Base-by-base conservation (phyloP, 2,888 invertebrate species). In the Leptinotarsa juncta region DNA sequence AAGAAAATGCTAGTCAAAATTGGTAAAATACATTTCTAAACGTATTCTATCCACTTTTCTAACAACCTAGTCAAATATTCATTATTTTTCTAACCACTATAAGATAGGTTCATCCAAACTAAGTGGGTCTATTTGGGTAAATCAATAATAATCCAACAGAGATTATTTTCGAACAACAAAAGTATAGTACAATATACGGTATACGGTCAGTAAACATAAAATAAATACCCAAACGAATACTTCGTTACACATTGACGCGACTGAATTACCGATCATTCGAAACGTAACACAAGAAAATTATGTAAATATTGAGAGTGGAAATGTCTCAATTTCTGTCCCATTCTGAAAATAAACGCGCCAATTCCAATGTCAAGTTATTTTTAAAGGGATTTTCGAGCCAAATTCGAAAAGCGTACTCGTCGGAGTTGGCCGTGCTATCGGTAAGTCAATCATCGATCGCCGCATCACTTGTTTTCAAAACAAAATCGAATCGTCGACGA, bases 311-410 rank as follows among this genome's bases (percentile, higher is more conserved):
- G 71, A 32, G 42, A 32, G 70, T 50, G 20, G 55, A 72, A 75
- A 75, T 70, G 65, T 62, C 70, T 75, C 66, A 67, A 75, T 75
- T 70, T 68, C 60, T 70, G 67, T 67, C 67, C 60, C 60, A 65
- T 57, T 62, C 62, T 48, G 67, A 76, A 76, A 73, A 76, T 76
- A 76, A 76, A 76, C 67, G 65, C 73, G 60, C 73, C 57, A 68
- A 62, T 70, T 67, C 71, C 76, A 76, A 76, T 76, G 76, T 73
- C 76, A 73, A 76, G 68, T 70, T 76, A 76, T 73, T 76, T 76
- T 73, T 69, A 71, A 76, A 76, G 48, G 42, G 26, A 55, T 55
- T 26, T 60, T 60, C 67, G 49, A 67, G 70, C 62, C 72, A 72
- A 67, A 72, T 67, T 48, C 60, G 53, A 72, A 42, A 42, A 49